phyloP scores from a whole-genome alignment of 2,888 invertebrate genomes.

The Fragum fragum region DNA sequence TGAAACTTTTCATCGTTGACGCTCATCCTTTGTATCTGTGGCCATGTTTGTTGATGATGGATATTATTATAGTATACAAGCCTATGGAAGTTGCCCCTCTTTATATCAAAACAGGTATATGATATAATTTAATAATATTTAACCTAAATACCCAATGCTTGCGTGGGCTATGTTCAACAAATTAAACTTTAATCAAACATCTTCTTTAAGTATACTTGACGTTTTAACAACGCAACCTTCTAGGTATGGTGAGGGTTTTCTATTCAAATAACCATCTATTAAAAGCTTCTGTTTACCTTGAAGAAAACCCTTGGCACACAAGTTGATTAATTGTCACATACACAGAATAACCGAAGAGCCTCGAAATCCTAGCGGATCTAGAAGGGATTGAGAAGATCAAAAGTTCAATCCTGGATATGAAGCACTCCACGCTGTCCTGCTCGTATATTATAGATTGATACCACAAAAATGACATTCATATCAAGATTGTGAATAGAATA shows the following conservation, averaged over 20 bases:
- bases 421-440: slow-evolving; percentile 34
- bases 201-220: slow-evolving; percentile 42
- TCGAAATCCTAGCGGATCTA: slow-evolving; percentile 57
- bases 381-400: slow-evolving; percentile 37
- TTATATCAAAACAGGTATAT: too few relatives aligned
- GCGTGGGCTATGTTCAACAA: slow-evolving; percentile 7
- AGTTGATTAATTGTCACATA: slow-evolving; percentile 65
- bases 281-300: slow-evolving; percentile 53
- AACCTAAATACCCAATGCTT: neutral
- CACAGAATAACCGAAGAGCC: slow-evolving; percentile 50
- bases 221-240: slow-evolving; percentile 54
- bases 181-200: slow-evolving; percentile 37
- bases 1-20: too few relatives aligned
- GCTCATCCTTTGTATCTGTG: too few relatives aligned
- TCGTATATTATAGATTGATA: slow-evolving; percentile 46
- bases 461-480: slow-evolving; percentile 43
- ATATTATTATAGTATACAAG: too few relatives aligned
- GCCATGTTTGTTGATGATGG: too few relatives aligned
- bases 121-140: neutral
- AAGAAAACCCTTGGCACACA: slow-evolving; percentile 59
- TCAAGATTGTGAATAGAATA: slow-evolving; percentile 47
- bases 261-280: slow-evolving; percentile 66
- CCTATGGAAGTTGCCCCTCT: too few relatives aligned
- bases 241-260: slow-evolving; percentile 30
- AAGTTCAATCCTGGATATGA: slow-evolving; percentile 50